A percentile compares a stretch with the other conserved stretches of the same genome.
Conservation (phyloP, 2,888 invertebrate species). For the Sinodicranocentrus sp. region DNA sequence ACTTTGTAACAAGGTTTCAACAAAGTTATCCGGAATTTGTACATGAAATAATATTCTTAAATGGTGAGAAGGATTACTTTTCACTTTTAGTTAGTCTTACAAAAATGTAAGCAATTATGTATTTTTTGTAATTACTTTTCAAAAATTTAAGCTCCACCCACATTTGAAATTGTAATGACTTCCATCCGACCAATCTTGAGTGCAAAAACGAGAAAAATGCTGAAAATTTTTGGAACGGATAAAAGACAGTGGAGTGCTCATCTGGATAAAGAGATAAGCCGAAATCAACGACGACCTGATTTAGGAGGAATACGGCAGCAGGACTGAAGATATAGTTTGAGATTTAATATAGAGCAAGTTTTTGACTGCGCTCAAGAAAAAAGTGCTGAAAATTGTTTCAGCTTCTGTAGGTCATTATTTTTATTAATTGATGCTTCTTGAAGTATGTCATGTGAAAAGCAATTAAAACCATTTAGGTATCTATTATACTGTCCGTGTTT, state of each 20-base stretch:
- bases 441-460: too few species aligned
- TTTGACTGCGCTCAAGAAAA: too few species aligned
- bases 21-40: conserved; percentile 3
- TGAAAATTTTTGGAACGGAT: conserved; percentile 45
- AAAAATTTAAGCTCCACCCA: conserved; percentile 30
- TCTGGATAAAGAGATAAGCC: conserved; percentile 16
- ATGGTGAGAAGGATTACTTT: conserved; percentile 25
- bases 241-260: conserved; percentile 26
- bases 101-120: background rate
- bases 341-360: too few species aligned
- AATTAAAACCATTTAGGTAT: too few species aligned
- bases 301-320: too few species aligned
- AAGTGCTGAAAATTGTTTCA: too few species aligned
- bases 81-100: background rate
- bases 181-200: conserved; percentile 35
- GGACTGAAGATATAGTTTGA: too few species aligned
- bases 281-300: conserved; percentile 30
- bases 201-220: conserved; percentile 20
- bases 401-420: too few species aligned
- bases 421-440: too few species aligned
- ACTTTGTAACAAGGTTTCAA: conserved; percentile 27
- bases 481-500: too few species aligned
- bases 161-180: conserved; percentile 42
- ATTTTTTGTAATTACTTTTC: background rate
- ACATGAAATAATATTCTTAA: conserved; percentile 37